Conservation (phyloP, 2,113 vertebrate species). For the Chiloscyllium plagiosum region DNA sequence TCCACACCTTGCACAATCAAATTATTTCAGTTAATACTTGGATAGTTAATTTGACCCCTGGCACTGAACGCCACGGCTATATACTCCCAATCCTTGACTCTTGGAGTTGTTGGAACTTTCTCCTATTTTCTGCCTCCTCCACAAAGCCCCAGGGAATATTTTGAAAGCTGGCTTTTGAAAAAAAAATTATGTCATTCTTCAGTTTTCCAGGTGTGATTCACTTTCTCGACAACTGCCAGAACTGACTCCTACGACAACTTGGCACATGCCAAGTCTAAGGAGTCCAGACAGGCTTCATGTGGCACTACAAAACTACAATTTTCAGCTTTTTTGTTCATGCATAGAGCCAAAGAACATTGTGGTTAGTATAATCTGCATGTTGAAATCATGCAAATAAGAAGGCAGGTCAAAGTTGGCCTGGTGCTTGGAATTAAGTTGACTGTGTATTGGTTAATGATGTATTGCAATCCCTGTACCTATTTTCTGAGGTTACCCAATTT, state of each 20-base stretch:
- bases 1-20: too few relatives aligned
- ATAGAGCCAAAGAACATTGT: not conserved
- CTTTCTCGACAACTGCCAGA: not conserved
- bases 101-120: not conserved
- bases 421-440: not conserved
- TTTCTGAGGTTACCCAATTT: not conserved
- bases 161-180: too few relatives aligned
- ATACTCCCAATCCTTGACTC: not conserved
- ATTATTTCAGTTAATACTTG: too few relatives aligned
- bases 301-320: not conserved
- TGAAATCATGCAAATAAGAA: not conserved
- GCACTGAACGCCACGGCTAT: not conserved
- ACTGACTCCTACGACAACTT: not conserved
- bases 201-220: not conserved
- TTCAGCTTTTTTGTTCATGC: not conserved
- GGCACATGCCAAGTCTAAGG: not conserved
- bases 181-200: not conserved
- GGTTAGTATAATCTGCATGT: not conserved
- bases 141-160: not conserved
- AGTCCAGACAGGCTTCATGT: not conserved
- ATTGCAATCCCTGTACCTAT: not conserved
- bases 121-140: not conserved
- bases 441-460: not conserved
- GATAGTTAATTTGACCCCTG: not conserved
- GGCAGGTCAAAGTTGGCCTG: not conserved